Base-by-base conservation (phyloP, 2,797 vertebrate species). In the Gymnopithys bicolor region DNA sequence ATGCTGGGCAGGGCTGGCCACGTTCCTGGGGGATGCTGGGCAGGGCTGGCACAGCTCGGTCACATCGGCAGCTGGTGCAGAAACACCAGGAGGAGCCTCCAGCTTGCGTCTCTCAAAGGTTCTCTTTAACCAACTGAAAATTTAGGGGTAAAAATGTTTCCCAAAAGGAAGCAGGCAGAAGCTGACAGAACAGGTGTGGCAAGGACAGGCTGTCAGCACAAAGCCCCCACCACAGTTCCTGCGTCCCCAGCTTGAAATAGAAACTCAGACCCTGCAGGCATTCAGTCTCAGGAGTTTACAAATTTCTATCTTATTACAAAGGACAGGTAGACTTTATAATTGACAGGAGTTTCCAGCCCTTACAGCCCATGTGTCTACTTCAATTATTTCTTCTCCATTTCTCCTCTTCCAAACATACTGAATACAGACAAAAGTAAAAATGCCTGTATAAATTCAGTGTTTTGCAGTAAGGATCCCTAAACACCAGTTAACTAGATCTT, bases 11-110 rank as follows among this genome's bases (percentile, higher is more conserved):
- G 71, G 5, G 39, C 63, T 51, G 79, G 46, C 35, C 49, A 13
- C 0, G 0, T 30, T 49, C 9, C 23, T 1, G 0, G 0, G 58
- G 35, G 48, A 62, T 1, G 0, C 63, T 19, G 76, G 68, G 56
- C 60, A 92, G 67, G 2, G 2, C 51, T n/a, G 71, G 11, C 60
- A 56, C 60, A 58, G 62, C 37, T 8, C 5, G 4, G 43, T 22
- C 14, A 55, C 56, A 15, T 24, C 5, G 0, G 39, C 10, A 77
- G 33, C n/a, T 0, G 0, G 3, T 41, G 58, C 7, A 51, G 18
- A 48, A 69, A 74, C 2, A 11, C 43, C 33, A 15, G 70, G 39
- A 77, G n/a, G 5, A 83, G 24, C 39, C 73, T 78, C 71, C 62
- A 60, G 5, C 28, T 19, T 33, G 12, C 12, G 27, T 11, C 14